Evolutionary conservation across 2,113 vertebrate genomes (phyloP), one percentile per base, ranked within the genome.

Genomic region (Conger conger): DNA sequence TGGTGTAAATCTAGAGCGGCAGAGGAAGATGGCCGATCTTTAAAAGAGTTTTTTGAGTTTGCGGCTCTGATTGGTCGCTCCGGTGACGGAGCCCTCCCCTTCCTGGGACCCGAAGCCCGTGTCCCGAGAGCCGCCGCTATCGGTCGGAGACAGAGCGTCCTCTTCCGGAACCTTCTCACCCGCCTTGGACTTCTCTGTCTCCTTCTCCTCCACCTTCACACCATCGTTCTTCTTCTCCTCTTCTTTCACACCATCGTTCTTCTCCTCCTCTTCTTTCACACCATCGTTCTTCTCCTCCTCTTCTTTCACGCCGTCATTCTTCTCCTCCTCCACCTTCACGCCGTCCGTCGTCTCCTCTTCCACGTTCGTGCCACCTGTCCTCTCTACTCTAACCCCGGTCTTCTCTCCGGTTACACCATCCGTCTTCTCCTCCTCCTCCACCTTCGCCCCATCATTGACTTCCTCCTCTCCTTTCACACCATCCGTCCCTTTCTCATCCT

Each of bases 81-180:
- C 82, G 17, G 89, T 86, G 0, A 89, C 85, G 0, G 88, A 89
- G 0, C 77, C 54, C 7, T 92, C 88, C 15, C 91, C 90, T 33
- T 94, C 94, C 27, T 89, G 91, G 0, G 95, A 96, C 20, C 91
- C 92, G 80, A 95, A 95, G 8, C 95, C 95, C 0, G 93, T 94
- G 89, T 96, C 94, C 76, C 92, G 86, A 0, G 95, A 95, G 84
- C 84, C 87, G 87, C 90, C 93, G 87, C 94, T 95, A 3, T 91
- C 90, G 1, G 91, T 92, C 0, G 93, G 93, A 11, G 94, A 95
- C 4, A 89, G 86, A 27, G 87, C 87, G 0, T 7, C 86, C 73
- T 91, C 91, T 76, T 82, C 85, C 5, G 45, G 54, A 0, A 81
- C 76, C 50, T 23, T 87, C 54, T 86, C 88, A 42, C 36, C 63